Conservation (phyloP, 2,113 vertebrate species). For the Coptodon bakossiorum region DNA sequence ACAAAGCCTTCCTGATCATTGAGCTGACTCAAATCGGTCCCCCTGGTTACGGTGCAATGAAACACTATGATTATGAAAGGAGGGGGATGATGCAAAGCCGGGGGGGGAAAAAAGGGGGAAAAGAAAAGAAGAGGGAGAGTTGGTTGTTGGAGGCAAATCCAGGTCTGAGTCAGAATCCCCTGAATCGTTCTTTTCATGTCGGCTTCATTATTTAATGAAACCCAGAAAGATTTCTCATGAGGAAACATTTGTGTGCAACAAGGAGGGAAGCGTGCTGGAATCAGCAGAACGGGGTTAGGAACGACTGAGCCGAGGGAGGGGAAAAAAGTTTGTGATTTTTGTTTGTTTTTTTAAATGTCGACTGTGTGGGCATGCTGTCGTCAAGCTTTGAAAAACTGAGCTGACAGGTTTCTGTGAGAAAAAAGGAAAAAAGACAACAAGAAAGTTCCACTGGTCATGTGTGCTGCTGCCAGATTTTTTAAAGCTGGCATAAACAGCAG, state of each 20-base stretch:
- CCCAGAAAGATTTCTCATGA: constrained; percentile 20
- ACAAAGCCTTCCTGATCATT: constrained; percentile 26
- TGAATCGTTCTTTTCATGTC: constrained; percentile 15
- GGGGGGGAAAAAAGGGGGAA: neutral
- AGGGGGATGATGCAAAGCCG: neutral
- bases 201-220: constrained; percentile 23
- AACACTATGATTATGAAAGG: neutral
- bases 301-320: neutral
- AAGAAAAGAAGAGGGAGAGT: neutral
- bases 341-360: neutral
- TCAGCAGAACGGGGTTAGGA: neutral
- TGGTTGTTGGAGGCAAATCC: neutral
- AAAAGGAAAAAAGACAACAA: neutral
- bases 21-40: constrained; percentile 46
- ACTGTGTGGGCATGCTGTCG: neutral
- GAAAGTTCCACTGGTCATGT: constrained; percentile 8
- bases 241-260: constrained; percentile 3
- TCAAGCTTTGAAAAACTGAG: neutral
- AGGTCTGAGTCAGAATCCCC: constrained; percentile 32
- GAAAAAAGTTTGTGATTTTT: neutral
- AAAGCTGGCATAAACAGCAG: neutral
- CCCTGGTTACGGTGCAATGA: constrained; percentile 8
- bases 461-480: neutral
- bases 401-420: neutral
- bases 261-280: neutral